A percentile compares a stretch with the other conserved stretches of the same genome.
These are phyloP conservation scores for Miichthys miiuy DNA, from an alignment of 2,797 vertebrate genomes.

Conservation along the genomic window DNA sequence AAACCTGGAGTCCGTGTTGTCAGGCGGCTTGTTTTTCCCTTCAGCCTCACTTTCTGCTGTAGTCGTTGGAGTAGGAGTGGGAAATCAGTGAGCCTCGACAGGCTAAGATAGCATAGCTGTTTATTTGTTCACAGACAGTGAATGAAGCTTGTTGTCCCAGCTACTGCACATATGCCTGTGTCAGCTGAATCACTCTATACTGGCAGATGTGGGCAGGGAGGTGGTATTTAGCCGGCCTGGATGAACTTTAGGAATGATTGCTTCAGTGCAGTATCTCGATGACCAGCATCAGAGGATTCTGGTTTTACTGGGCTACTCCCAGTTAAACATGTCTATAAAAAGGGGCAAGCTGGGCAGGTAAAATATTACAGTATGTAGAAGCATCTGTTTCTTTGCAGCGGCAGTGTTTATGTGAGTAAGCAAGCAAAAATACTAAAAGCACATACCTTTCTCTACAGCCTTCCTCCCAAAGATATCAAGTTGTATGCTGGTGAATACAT, in stretches of 20 bases:
- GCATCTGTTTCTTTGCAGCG: neutral
- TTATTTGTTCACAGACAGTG: constrained; percentile 53
- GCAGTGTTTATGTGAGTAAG: neutral
- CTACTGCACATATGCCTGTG: constrained; percentile 36
- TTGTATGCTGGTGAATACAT: neutral
- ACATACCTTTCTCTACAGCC: too few species aligned
- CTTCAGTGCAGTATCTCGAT: constrained; percentile 3
- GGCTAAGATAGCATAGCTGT: constrained; percentile 50
- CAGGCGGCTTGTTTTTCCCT: constrained; percentile 39
- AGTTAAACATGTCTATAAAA: neutral
- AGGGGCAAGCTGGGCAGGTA: too few species aligned
- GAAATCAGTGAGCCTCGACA: constrained; percentile 16
- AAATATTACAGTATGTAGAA: neutral
- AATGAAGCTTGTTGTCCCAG: constrained; percentile 61
- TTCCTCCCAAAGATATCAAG: neutral
- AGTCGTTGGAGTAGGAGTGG: constrained; percentile 18
- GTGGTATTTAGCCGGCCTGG: constrained; percentile 38
- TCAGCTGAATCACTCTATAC: constrained; percentile 63
- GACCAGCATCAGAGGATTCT: constrained; percentile 5
- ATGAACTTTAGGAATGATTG: constrained; percentile 44
- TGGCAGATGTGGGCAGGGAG: constrained; percentile 51
- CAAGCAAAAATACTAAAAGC: neutral
- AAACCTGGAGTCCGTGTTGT: constrained; percentile 32
- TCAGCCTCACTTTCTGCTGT: constrained; percentile 34
- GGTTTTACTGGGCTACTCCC: constrained; percentile 4